These are phyloP conservation scores for Atractosteus spatula DNA, from an alignment of 2,113 vertebrate genomes.

Conservation along the genomic window DNA sequence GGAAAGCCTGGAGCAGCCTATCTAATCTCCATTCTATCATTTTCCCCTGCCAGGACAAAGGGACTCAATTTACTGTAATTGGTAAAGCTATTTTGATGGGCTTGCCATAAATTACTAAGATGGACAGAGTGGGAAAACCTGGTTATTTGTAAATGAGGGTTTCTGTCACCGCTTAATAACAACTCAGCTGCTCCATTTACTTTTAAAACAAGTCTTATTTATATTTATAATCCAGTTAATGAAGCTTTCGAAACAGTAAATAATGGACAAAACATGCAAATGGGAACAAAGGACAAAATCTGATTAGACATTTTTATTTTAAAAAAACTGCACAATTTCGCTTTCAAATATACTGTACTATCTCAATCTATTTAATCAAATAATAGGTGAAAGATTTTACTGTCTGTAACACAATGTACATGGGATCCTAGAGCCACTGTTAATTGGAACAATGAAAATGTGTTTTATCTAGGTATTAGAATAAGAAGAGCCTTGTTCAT, in stretches of 20 bases:
- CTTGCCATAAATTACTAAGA: not conserved
- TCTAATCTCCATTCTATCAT: not conserved
- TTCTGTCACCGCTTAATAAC: accelerated
- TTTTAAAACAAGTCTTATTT: not conserved
- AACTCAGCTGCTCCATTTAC: not conserved
- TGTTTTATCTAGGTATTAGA: too few relatives aligned
- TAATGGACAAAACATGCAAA: not conserved
- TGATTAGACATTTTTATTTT: not conserved
- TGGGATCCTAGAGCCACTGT: too few relatives aligned
- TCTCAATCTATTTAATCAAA: too few relatives aligned
- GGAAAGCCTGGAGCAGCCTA: not conserved
- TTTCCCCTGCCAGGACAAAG: slow-evolving; percentile 5
- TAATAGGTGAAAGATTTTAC: too few relatives aligned
- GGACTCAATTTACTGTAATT: not conserved
- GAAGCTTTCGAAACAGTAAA: not conserved
- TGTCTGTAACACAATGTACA: too few relatives aligned
- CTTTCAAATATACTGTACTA: too few relatives aligned
- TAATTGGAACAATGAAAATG: too few relatives aligned
- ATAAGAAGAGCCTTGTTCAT: too few relatives aligned
- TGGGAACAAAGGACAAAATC: not conserved
- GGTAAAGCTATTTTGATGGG: not conserved
- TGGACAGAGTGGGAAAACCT: not conserved
- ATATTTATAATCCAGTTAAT: too few relatives aligned
- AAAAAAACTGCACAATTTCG: too few relatives aligned
- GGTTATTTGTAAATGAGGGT: not conserved